Base-by-base conservation (phyloP, 37 sponge, comb jelly and placozoan genomes). In the Bolinopsis microptera region DNA sequence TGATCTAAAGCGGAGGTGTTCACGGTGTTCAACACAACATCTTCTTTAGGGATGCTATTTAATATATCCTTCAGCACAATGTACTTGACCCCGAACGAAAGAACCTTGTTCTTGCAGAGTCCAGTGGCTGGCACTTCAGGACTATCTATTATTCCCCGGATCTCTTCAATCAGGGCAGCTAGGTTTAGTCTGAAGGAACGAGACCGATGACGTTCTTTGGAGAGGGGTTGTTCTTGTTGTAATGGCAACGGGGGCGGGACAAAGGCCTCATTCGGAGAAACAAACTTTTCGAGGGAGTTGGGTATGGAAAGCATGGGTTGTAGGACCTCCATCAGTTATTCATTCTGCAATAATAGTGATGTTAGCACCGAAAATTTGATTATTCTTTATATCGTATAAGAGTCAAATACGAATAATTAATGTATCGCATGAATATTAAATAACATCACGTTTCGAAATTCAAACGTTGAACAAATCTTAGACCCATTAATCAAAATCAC, bases 51-150 rank as follows among this genome's bases (percentile, higher is more conserved):
- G 35, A 80, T 80, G 38, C 30, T 32, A 9, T 33, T 80, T 3
- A 28, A 22, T 34, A 80, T 80, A 13, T 80, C 82, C 82, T 80
- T 27, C 3, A 80, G 82, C 21, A 31, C 82, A 33, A 80, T 80
- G 82, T 80, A 80, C 82, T 80, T 80, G 22, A 32, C 36, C 82
- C 82, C 82, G 30, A 80, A 80, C 9, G 82, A 32, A 37, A 80
- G 82, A 37, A 80, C 37, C 82, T 80, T 80, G 82, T 80, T 80
- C 82, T 80, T 80, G 82, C 82, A 80, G 38, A 80, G 82, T 33
- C 82, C 82, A 21, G 38, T 33, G 3, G 82, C 82, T 2, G 82
- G 82, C 36, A 80, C 82, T 37, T 80, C 82, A 34, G 37, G 37
- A 22, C 38, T 36, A 22, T 80, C 82, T 21, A 80, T 30, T 8